Conservation (phyloP, 2,888 invertebrate genomes). For the Oscheius myriophilus region DNA sequence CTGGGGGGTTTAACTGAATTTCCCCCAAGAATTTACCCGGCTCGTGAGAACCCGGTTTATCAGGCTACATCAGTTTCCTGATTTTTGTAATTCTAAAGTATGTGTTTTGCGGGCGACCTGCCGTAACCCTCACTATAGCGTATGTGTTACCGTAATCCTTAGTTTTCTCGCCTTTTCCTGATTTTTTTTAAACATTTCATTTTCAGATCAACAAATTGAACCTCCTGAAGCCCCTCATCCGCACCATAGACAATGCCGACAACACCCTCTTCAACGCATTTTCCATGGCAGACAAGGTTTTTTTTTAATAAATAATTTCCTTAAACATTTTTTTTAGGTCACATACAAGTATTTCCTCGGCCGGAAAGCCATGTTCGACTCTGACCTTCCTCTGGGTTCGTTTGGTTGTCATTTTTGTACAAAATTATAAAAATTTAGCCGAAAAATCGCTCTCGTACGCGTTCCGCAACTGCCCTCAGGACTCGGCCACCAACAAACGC, state of each 20-base stretch:
- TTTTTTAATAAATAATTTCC: not conserved
- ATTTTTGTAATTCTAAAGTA: too few relatives aligned
- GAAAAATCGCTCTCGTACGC: slow-evolving; percentile 92
- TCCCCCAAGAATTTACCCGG: too few relatives aligned
- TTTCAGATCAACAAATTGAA: slow-evolving; percentile 75
- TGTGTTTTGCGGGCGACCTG: too few relatives aligned
- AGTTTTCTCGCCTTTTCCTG: too few relatives aligned
- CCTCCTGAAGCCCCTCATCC: slow-evolving; percentile 85
- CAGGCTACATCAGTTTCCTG: too few relatives aligned
- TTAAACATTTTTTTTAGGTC: slow-evolving; percentile 75
- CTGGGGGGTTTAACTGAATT: too few relatives aligned
- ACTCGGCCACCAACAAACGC: slow-evolving; percentile 85
- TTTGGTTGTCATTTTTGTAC: slow-evolving; percentile 11
- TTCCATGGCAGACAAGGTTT: slow-evolving; percentile 86
- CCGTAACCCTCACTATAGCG: too few relatives aligned
- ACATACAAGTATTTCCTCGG: slow-evolving; percentile 96
- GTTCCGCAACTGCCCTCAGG: slow-evolving; percentile 84
- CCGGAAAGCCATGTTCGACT: slow-evolving; percentile 97
- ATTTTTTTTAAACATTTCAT: not conserved
- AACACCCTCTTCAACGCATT: slow-evolving; percentile 85
- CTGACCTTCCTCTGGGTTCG: slow-evolving; percentile 84
- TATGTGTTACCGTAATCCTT: too few relatives aligned
- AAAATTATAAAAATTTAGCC: slow-evolving; percentile 75
- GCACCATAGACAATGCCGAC: slow-evolving; percentile 91
- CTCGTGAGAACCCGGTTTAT: too few relatives aligned